Evolutionary conservation across 2,888 invertebrate species (phyloP).

Genomic region (Nipponacmea schrenckii): DNA sequence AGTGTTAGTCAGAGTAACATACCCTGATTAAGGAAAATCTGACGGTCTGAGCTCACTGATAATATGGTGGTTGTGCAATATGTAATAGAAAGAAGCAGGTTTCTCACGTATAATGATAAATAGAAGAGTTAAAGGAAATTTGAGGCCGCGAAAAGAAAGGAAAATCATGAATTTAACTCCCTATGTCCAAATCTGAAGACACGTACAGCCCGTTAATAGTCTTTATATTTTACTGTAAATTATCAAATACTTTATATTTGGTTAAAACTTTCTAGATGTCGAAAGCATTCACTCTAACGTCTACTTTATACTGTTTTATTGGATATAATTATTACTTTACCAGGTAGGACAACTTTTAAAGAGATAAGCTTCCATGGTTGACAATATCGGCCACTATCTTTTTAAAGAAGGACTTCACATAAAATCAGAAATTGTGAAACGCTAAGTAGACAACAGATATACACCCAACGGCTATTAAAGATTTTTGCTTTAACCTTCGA

Average conservation of each 20-base stretch:
- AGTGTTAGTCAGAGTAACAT: not conserved
- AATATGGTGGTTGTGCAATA: not conserved
- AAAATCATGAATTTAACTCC: slow-evolving; percentile 7
- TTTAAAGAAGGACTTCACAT: too few relatives aligned
- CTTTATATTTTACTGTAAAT: not conserved
- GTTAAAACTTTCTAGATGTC: too few relatives aligned
- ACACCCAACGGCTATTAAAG: too few relatives aligned
- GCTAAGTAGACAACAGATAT: too few relatives aligned
- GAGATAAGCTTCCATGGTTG: too few relatives aligned
- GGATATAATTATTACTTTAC: too few relatives aligned
- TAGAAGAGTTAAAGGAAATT: slow-evolving; percentile 1
- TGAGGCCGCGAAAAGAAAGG: slow-evolving; percentile 4
- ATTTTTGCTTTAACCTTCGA: too few relatives aligned
- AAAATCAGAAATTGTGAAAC: too few relatives aligned
- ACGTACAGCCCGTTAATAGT: not conserved
- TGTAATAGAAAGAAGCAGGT: not conserved
- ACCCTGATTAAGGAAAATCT: slow-evolving; percentile 3
- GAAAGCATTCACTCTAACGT: too few relatives aligned
- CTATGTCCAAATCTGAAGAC: slow-evolving; percentile 1
- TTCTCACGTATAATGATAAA: not conserved
- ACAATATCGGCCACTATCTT: too few relatives aligned
- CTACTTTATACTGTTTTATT: too few relatives aligned
- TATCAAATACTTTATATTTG: not conserved
- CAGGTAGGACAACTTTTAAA: too few relatives aligned
- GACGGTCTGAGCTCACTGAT: not conserved